Base-by-base conservation (phyloP, 1,140 invertebrate genomes). In the Geopemphigus sp. region DNA sequence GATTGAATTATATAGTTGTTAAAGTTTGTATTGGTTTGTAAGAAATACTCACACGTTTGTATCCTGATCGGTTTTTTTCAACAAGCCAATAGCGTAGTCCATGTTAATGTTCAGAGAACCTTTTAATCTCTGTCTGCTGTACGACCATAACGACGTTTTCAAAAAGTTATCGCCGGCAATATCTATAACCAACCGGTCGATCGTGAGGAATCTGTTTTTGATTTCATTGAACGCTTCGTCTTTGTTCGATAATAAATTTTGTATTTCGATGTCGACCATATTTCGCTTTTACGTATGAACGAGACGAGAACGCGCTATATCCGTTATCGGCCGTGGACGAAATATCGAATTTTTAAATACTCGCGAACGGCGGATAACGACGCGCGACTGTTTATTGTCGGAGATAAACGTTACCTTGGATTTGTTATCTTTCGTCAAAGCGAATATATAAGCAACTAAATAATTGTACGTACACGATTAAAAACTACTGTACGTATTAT, bases 1-100 rank as follows among this genome's bases (percentile, higher is more conserved):
- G 32, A 39, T n/a, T n/a, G n/a, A n/a, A n/a, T n/a, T n/a, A n/a
- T n/a, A n/a, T n/a, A n/a, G n/a, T n/a, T n/a, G n/a, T n/a, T n/a
- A n/a, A n/a, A n/a, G n/a, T n/a, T n/a, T n/a, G n/a, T n/a, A n/a
- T n/a, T n/a, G n/a, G n/a, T n/a, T n/a, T n/a, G n/a, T n/a, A n/a
- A 39, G 32, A 8, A 4, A 72, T 54, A 72, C 68, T 29, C 54
- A 72, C 68, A 72, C 68, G 53, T 72, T 54, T 12, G 26, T 22
- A 54, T n/a, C 54, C 29, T 12, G 24, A 32, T 72, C 68, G 53
- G 53, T 24, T 72, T n/a, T 54, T 72, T 72, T 72, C n/a, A 72
- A 72, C 5, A 72, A 10, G 0, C n/a, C n/a, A 72, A 72, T 72
- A 14, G 68, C 68, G 54, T 72, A 72, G 29, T 26, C 19, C 1